phyloP scores from a whole-genome alignment of 35 echinoderm and acorn worm genomes.

The Eucidaris tribuloides region DNA sequence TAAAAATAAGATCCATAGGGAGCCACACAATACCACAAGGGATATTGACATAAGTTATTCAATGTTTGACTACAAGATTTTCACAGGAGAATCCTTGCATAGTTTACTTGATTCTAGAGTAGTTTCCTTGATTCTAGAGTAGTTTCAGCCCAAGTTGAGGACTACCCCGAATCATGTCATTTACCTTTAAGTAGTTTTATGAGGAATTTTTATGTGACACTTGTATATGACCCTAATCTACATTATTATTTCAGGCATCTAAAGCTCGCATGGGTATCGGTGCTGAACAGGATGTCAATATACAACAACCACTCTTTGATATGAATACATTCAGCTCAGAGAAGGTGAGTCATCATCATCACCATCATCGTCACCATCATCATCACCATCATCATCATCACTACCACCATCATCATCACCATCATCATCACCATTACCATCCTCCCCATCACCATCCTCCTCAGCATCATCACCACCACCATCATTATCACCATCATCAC shows the following conservation, averaged over 20 bases:
- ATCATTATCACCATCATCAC: neutral
- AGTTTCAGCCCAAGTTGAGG: too few relatives aligned
- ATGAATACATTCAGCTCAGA: constrained; percentile 71
- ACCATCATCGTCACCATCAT: neutral
- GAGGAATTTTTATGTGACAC: too few relatives aligned
- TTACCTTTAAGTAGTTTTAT: too few relatives aligned
- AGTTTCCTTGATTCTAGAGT: too few relatives aligned
- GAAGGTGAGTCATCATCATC: constrained; percentile 37
- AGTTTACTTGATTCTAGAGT: too few relatives aligned
- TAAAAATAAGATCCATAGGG: too few relatives aligned
- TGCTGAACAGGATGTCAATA: constrained; percentile 84
- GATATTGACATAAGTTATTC: too few relatives aligned
- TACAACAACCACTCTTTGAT: constrained; percentile 94
- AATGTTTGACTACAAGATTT: too few relatives aligned
- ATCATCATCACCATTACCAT: neutral
- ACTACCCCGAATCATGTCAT: too few relatives aligned
- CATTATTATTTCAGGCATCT: constrained; percentile 87
- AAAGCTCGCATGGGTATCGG: constrained; percentile 91
- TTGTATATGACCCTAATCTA: too few relatives aligned
- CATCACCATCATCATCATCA: neutral
- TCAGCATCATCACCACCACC: neutral
- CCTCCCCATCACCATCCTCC: neutral
- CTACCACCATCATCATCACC: neutral
- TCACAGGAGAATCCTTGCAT: too few relatives aligned
- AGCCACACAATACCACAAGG: too few relatives aligned